Conservation (phyloP, 92 coral and sea anemone genomes). For the Epizoanthus fatuus region DNA sequence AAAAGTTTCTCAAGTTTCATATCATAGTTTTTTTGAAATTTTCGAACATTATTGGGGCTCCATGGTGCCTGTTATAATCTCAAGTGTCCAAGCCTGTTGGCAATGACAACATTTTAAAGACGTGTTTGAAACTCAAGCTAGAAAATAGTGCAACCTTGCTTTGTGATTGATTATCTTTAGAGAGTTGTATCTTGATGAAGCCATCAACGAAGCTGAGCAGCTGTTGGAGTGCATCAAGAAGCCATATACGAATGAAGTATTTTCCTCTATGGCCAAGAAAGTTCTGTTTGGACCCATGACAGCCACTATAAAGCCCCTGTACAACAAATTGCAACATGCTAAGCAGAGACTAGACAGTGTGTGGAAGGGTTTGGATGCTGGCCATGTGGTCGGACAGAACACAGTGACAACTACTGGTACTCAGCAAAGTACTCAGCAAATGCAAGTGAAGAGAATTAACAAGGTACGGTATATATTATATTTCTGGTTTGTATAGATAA, state of each 20-base stretch:
- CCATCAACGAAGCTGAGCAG: slow-evolving; percentile 82
- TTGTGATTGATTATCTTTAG: slow-evolving; percentile 39
- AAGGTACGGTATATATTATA: neutral
- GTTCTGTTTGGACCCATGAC: slow-evolving; percentile 79
- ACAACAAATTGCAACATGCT: slow-evolving; percentile 76
- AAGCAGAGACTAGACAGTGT: slow-evolving; percentile 77
- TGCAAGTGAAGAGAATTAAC: slow-evolving; percentile 17
- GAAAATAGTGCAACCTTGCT: too few species aligned
- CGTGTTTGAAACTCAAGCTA: too few species aligned
- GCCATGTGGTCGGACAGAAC: neutral
- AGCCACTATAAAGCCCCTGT: slow-evolving; percentile 74
- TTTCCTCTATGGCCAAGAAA: slow-evolving; percentile 81
- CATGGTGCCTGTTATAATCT: too few species aligned
- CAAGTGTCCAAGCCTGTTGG: too few species aligned
- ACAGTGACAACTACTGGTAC: neutral
- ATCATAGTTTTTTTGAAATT: too few species aligned
- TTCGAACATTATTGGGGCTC: too few species aligned
- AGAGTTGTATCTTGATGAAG: slow-evolving; percentile 74
- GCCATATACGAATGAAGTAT: slow-evolving; percentile 74
- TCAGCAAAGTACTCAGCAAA: neutral
- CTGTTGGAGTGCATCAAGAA: slow-evolving; percentile 71
- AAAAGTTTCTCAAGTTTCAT: too few species aligned
- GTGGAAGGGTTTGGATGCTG: slow-evolving; percentile 69
- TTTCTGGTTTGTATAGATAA: neutral
- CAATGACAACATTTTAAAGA: too few species aligned